phyloP scores from a whole-genome alignment of 2,113 vertebrate species.

The Silurus asotus region DNA sequence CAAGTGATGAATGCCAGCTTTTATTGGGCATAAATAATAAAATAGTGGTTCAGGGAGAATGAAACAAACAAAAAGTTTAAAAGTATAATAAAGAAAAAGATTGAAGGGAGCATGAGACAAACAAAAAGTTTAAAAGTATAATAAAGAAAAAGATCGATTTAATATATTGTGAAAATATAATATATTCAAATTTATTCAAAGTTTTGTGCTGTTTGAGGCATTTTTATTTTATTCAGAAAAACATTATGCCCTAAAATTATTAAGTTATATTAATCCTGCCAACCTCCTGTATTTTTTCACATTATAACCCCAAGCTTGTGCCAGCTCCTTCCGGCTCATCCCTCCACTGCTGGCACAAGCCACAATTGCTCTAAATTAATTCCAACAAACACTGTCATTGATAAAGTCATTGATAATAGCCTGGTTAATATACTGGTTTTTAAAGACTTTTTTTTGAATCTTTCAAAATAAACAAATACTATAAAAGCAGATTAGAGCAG shows the following conservation, averaged over 20 bases:
- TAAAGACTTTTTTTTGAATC: background rate
- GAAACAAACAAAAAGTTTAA: background rate
- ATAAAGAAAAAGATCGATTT: background rate
- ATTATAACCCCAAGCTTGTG: background rate
- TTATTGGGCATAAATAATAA: too few relatives aligned
- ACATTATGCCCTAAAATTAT: background rate
- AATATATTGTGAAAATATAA: too few relatives aligned
- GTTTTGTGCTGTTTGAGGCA: background rate
- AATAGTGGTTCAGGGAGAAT: too few relatives aligned
- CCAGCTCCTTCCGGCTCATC: too few relatives aligned
- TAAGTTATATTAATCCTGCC: background rate
- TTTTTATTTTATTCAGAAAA: background rate
- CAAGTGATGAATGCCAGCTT: too few relatives aligned
- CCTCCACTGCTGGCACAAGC: too few relatives aligned
- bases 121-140: background rate
- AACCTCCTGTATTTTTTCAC: background rate
- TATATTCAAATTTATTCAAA: background rate
- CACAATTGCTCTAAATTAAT: background rate
- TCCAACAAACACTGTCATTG: background rate
- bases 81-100: background rate
- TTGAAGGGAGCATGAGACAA: too few relatives aligned
- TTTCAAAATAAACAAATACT: background rate
- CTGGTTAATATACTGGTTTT: background rate
- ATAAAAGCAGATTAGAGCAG: background rate
- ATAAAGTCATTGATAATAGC: background rate